Conservation (phyloP, 1,140 invertebrate genomes). For the Spodoptera frugiperda region DNA sequence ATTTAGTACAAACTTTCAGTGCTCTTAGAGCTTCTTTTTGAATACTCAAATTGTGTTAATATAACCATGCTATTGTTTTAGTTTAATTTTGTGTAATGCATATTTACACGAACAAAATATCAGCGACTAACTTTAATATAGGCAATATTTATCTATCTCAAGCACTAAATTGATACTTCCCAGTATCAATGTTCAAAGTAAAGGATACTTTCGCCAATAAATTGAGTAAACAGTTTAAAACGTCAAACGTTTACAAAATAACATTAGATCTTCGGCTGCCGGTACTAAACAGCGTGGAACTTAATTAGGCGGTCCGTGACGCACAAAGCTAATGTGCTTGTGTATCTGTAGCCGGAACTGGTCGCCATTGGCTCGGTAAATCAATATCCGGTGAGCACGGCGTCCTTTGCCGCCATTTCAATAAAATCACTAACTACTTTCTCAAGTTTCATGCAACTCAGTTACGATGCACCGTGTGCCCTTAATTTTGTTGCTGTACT, state of each 20-base stretch:
- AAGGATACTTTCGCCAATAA: too few relatives aligned
- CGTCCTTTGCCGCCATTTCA: conserved; percentile 64
- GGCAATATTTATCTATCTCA: too few relatives aligned
- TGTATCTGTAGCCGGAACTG: conserved; percentile 73
- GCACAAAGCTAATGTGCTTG: conserved; percentile 74
- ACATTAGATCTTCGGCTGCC: conserved; percentile 15
- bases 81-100: too few relatives aligned
- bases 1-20: too few relatives aligned
- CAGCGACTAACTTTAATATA: too few relatives aligned
- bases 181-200: too few relatives aligned
- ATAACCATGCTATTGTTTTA: too few relatives aligned
- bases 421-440: conserved; percentile 73
- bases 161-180: too few relatives aligned
- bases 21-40: too few relatives aligned
- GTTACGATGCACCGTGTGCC: background rate
- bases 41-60: too few relatives aligned
- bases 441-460: conserved; percentile 51
- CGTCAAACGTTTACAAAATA: conserved; percentile 1
- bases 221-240: background rate
- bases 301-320: conserved; percentile 72
- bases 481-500: conserved; percentile 26
- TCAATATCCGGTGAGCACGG: conserved; percentile 80
- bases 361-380: conserved; percentile 76
- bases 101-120: too few relatives aligned
- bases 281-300: conserved; percentile 64